Percentiles rank a stretch among this genome's conserved stretches.
Conservation (phyloP, 2,113 vertebrate species). For the Psilopogon haemacephalus region DNA sequence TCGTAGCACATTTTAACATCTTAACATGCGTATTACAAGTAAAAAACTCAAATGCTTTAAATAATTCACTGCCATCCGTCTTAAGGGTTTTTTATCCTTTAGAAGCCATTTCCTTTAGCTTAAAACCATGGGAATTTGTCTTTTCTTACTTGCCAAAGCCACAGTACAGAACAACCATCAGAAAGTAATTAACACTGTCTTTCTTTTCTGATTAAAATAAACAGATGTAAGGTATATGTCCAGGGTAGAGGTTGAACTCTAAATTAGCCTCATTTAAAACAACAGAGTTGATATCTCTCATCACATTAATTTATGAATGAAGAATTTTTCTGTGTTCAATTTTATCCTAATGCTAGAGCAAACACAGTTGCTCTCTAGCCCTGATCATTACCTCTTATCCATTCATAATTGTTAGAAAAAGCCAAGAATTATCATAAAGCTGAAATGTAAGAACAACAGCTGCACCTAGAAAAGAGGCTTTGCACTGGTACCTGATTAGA, state of each 20-base stretch:
- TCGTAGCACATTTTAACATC: neutral
- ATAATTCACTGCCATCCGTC: neutral
- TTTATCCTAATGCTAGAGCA: constrained; percentile 38
- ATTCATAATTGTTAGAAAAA: neutral
- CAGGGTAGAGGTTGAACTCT: neutral
- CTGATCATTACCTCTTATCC: neutral
- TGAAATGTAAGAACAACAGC: neutral
- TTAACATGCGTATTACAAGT: neutral
- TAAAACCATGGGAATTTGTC: constrained; percentile 58
- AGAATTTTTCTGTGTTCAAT: constrained; percentile 38
- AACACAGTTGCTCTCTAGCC: neutral
- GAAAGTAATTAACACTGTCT: constrained; percentile 66
- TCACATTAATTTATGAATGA: constrained; percentile 15
- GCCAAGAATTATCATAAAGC: neutral
- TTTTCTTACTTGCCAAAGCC: constrained; percentile 67
- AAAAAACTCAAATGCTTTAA: neutral
- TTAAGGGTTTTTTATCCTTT: neutral
- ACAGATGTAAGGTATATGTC: constrained; percentile 40
- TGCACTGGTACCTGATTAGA: too few relatives aligned
- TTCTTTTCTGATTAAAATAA: constrained; percentile 55
- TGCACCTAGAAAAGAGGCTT: too few relatives aligned
- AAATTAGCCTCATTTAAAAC: constrained; percentile 8
- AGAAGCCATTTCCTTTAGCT: constrained; percentile 38
- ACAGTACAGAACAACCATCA: constrained; percentile 52
- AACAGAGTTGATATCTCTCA: constrained; percentile 31